Conservation (phyloP, 2,888 invertebrate genomes). For the Anagyrus pseudococci region DNA sequence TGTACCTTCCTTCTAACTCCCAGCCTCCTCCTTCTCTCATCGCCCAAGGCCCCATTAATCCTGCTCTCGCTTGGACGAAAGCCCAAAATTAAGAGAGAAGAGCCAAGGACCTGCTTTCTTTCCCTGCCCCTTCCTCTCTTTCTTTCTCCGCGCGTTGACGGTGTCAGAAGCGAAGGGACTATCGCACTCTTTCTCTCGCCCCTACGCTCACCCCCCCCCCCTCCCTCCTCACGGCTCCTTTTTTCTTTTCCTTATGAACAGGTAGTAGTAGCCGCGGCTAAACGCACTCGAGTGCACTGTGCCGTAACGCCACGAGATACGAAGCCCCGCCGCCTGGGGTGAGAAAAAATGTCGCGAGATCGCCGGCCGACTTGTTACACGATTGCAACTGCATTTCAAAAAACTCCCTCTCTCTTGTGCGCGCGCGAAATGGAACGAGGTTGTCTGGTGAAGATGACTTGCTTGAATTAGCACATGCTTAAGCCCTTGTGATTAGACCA, state of each 20-base stretch:
- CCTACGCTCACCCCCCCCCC: too few species aligned
- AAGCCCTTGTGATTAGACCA: slow-evolving; percentile 30
- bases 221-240: too few species aligned
- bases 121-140: too few species aligned
- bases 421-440: too few species aligned
- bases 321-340: too few species aligned
- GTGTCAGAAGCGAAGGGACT: background rate
- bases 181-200: background rate
- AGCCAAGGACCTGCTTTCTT: slow-evolving; percentile 26
- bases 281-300: slow-evolving; percentile 16
- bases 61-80: slow-evolving; percentile 44
- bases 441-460: too few species aligned
- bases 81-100: slow-evolving; percentile 50
- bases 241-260: background rate
- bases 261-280: slow-evolving; percentile 14
- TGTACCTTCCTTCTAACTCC: too few species aligned
- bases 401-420: too few species aligned
- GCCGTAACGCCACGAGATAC: slow-evolving; percentile 1
- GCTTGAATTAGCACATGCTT: slow-evolving; percentile 29
- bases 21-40: slow-evolving; percentile 1
- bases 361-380: too few species aligned
- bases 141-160: too few species aligned
- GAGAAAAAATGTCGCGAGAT: too few species aligned
- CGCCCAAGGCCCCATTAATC: slow-evolving; percentile 50
- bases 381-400: too few species aligned